These are phyloP conservation scores for Cladopsammia gracilis DNA, from an alignment of 64 coral and sea anemone genomes.

Conservation along the genomic window DNA sequence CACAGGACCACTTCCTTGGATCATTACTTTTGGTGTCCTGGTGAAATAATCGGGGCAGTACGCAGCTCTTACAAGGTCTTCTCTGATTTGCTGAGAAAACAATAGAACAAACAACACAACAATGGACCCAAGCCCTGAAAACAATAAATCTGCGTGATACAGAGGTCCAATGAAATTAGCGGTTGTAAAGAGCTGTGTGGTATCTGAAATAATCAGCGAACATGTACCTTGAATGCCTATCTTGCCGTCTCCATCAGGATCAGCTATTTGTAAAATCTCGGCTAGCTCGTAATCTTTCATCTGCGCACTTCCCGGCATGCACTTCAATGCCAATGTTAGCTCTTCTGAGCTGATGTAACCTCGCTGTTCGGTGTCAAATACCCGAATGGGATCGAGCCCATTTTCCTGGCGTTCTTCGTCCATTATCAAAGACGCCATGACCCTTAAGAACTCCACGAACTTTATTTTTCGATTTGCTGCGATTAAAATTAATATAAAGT, in stretches of 20 bases:
- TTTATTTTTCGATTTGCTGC: constrained; percentile 59
- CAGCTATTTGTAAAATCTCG: constrained; percentile 53
- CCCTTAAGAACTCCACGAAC: constrained; percentile 71
- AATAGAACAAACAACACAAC: too few species aligned
- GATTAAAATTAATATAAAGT: not conserved
- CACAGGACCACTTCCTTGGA: too few species aligned
- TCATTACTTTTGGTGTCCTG: too few species aligned
- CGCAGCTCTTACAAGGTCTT: too few species aligned
- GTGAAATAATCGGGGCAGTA: not conserved
- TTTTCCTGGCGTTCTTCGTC: constrained; percentile 52
- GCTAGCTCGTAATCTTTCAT: constrained; percentile 60
- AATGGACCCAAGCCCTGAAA: too few species aligned
- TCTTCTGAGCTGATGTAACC: constrained; percentile 70
- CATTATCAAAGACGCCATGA: constrained; percentile 68
- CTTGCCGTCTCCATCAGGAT: constrained; percentile 68
- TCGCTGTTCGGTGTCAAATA: constrained; percentile 68
- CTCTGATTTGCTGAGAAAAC: too few species aligned
- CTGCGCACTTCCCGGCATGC: constrained; percentile 72
- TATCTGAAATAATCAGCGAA: not conserved
- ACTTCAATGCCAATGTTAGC: constrained; percentile 49
- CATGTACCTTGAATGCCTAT: constrained; percentile 65
- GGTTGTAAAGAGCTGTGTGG: too few species aligned
- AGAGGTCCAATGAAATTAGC: too few species aligned
- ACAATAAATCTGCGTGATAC: too few species aligned
- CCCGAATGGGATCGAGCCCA: constrained; percentile 29